These are phyloP conservation scores for Ataeniobius toweri DNA, from an alignment of 2,797 vertebrate species.

Conservation along the genomic window DNA sequence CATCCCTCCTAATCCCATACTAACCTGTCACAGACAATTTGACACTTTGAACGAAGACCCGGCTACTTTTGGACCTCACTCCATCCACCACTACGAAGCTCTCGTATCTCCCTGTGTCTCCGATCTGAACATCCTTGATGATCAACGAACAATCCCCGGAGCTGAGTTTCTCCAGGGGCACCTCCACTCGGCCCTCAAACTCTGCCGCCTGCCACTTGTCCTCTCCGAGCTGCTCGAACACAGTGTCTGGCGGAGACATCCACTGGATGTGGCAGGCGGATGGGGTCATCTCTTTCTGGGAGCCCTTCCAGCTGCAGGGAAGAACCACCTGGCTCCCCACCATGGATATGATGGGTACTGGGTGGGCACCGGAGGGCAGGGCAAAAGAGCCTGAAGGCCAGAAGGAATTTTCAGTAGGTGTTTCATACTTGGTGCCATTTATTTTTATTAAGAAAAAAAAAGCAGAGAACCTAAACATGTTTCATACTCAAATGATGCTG, in stretches of 20 bases:
- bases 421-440: neutral
- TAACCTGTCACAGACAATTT: constrained; percentile 69
- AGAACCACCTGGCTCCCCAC: constrained; percentile 66
- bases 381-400: constrained; percentile 53
- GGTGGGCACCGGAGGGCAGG: neutral
- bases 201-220: constrained; percentile 41
- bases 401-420: neutral
- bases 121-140: constrained; percentile 68
- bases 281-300: accelerated
- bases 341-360: constrained; percentile 2
- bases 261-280: constrained; percentile 64
- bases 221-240: constrained; percentile 63
- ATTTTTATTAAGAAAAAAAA: neutral
- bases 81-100: constrained; percentile 69
- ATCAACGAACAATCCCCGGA: constrained; percentile 76
- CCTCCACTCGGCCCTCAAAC: constrained; percentile 53
- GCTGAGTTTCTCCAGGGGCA: constrained; percentile 46
- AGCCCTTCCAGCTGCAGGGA: constrained; percentile 65
- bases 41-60: constrained; percentile 68
- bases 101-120: constrained; percentile 69
- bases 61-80: constrained; percentile 2
- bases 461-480: neutral
- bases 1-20: neutral
- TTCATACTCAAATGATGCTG: neutral
- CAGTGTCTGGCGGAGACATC: neutral